Evolutionary conservation across 2,888 invertebrate species (phyloP).

Genomic region (Clepsis dumicolana): DNA sequence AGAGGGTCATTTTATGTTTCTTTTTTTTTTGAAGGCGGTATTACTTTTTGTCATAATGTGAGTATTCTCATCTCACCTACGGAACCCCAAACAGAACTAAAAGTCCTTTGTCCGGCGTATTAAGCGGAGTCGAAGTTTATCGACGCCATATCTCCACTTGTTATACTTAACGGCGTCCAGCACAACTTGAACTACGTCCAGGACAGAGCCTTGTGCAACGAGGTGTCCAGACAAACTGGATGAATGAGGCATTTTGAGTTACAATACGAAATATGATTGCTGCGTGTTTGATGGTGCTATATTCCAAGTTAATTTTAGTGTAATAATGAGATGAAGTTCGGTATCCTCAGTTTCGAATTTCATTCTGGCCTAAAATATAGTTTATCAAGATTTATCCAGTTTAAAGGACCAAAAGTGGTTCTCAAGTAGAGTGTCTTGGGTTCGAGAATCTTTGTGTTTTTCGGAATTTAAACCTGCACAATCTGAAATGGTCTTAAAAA

Average conservation of each 20-base stretch:
- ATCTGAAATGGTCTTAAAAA: too few relatives aligned
- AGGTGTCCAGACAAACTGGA: conserved; percentile 6
- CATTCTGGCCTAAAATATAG: background rate
- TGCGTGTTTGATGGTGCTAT: background rate
- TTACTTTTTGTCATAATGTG: too few relatives aligned
- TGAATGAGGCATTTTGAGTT: background rate
- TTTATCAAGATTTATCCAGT: too few relatives aligned
- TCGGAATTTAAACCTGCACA: too few relatives aligned
- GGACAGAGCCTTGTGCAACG: background rate
- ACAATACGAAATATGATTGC: background rate
- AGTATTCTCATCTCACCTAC: conserved; percentile 12
- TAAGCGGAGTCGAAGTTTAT: conserved; percentile 56
- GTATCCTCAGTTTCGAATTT: background rate
- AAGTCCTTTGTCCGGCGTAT: conserved; percentile 56
- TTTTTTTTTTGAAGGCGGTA: too few relatives aligned
- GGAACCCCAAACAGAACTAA: conserved; percentile 52
- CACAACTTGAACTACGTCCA: background rate
- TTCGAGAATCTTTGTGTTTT: too few relatives aligned
- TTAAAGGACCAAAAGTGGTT: too few relatives aligned
- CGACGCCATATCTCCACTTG: conserved; percentile 48
- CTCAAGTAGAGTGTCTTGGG: too few relatives aligned
- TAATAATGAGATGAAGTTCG: background rate
- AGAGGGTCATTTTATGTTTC: too few relatives aligned
- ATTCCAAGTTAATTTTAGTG: background rate
- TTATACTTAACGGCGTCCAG: conserved; percentile 30